Percentiles rank a stretch among this genome's conserved stretches.
These are phyloP conservation scores for Elephantulus edwardii DNA, from an alignment of 2,113 vertebrate species.

Conservation along the genomic window DNA sequence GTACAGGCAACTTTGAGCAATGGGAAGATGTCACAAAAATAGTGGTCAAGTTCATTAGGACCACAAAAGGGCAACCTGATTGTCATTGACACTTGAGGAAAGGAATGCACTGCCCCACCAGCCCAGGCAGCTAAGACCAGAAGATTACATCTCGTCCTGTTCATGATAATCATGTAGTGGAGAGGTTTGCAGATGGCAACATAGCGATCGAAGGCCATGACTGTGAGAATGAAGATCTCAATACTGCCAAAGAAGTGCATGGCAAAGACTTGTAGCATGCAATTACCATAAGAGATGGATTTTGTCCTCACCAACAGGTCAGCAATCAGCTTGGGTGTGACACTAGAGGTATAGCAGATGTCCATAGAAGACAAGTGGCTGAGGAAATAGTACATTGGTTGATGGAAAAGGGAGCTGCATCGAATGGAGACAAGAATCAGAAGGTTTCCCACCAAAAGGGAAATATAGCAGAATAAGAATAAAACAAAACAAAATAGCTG, in stretches of 20 bases:
- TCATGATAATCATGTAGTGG: not conserved
- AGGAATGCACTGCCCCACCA: not conserved
- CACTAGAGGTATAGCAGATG: not conserved
- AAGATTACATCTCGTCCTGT: not conserved
- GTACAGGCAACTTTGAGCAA: not conserved
- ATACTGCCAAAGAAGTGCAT: not conserved
- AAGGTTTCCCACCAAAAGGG: not conserved
- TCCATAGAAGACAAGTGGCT: not conserved
- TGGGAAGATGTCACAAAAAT: not conserved
- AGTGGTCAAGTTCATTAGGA: not conserved
- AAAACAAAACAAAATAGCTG: not conserved
- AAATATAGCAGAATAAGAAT: not conserved
- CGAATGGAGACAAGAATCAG: not conserved
- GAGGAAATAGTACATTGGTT: conserved; percentile 48
- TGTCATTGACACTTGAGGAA: not conserved
- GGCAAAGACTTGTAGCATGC: not conserved
- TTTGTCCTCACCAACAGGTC: not conserved
- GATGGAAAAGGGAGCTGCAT: not conserved
- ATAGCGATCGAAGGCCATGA: not conserved
- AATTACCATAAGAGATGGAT: not conserved
- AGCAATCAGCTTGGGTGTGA: not conserved
- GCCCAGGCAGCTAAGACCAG: not conserved
- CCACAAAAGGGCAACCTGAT: not conserved
- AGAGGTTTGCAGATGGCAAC: not conserved
- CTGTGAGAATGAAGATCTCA: not conserved